These are phyloP conservation scores for Colletes collaris DNA, from an alignment of 2,888 invertebrate species.

Conservation along the genomic window DNA sequence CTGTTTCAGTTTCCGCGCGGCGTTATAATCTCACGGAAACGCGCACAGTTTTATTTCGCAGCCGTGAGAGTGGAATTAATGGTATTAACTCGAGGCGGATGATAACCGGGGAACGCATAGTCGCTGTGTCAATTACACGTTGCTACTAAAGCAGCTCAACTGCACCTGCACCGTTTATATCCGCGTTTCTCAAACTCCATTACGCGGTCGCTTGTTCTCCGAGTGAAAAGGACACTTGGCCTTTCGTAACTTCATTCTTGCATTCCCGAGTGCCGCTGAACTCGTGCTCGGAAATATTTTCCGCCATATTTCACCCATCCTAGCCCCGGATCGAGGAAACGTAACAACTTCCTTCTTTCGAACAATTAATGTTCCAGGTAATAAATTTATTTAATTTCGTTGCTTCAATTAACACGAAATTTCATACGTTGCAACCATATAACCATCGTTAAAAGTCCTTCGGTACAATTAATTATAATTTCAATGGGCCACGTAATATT, in stretches of 20 bases:
- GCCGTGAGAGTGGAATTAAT: constrained; percentile 21
- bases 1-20: neutral
- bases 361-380: too few species aligned
- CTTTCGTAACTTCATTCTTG: constrained; percentile 27
- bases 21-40: constrained; percentile 8
- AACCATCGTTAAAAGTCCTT: too few species aligned
- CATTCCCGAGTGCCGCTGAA: neutral
- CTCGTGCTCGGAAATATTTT: constrained; percentile 15
- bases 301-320: too few species aligned
- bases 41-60: constrained; percentile 27
- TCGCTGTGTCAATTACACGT: constrained; percentile 46
- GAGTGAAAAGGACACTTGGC: constrained; percentile 27
- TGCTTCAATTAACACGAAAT: too few species aligned
- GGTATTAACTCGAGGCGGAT: constrained; percentile 44
- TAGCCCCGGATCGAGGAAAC: too few species aligned
- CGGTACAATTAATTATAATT: too few species aligned
- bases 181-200: constrained; percentile 46
- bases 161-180: constrained; percentile 23
- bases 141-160: constrained; percentile 7
- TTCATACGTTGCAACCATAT: too few species aligned
- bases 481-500: too few species aligned
- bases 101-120: constrained; percentile 39
- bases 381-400: too few species aligned
- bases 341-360: too few species aligned
- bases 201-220: constrained; percentile 22